These are phyloP conservation scores for Xyliphius kryptos DNA, from an alignment of 2,113 vertebrate species.

Conservation along the genomic window DNA sequence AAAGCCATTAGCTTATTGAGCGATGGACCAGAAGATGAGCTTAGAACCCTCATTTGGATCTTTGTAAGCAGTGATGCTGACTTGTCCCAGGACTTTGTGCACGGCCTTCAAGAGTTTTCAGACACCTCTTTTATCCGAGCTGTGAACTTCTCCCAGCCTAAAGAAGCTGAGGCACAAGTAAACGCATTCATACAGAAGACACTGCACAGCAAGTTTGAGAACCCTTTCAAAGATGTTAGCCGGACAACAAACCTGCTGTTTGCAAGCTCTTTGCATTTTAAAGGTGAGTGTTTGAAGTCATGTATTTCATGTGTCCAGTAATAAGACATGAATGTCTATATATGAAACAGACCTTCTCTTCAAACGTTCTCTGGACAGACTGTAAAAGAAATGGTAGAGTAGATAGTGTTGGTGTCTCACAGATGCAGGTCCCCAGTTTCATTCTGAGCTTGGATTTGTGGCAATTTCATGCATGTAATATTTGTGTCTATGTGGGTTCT, in stretches of 20 bases:
- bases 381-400: no score
- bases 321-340: no score
- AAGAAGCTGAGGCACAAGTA: constrained; percentile 63
- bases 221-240: constrained; percentile 53
- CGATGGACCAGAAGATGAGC: constrained; percentile 53
- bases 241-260: constrained; percentile 64
- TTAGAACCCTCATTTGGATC: constrained; percentile 68
- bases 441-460: no score
- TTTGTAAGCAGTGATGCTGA: constrained; percentile 58
- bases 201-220: constrained; percentile 54
- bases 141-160: constrained; percentile 69
- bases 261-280: constrained; percentile 60
- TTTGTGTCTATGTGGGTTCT: no score
- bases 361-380: no score
- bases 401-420: no score
- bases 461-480: no score
- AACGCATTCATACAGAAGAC: constrained; percentile 69
- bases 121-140: constrained; percentile 65
- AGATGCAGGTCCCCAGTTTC: no score
- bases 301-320: no score
- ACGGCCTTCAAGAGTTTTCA: constrained; percentile 58
- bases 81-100: constrained; percentile 66
- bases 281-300: constrained; percentile 77
- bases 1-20: constrained; percentile 60
- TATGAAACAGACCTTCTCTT: no score